phyloP scores from a whole-genome alignment of 2,113 vertebrate species.

The Psephotus haematonotus region DNA sequence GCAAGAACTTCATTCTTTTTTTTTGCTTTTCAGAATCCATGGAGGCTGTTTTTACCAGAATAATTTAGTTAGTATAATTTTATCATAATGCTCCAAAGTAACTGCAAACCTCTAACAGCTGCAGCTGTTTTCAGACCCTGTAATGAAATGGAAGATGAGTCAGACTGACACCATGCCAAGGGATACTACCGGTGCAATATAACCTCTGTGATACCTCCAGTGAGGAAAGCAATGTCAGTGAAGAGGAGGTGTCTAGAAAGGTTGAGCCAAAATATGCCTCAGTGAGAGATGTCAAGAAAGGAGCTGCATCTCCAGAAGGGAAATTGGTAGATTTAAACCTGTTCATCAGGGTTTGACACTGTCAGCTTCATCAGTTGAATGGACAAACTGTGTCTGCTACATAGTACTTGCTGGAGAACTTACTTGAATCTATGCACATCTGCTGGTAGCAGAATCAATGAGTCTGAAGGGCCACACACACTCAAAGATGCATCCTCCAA shows the following conservation, averaged over 20 bases:
- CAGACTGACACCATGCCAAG: slow-evolving; percentile 67
- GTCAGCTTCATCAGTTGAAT: not conserved
- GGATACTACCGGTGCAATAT: slow-evolving; percentile 59
- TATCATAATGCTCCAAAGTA: slow-evolving; percentile 55
- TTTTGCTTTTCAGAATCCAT: not conserved
- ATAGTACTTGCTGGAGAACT: not conserved
- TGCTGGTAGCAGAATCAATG: not conserved
- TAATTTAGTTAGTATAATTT: slow-evolving; percentile 39
- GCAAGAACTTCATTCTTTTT: not conserved
- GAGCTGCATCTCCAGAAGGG: not conserved
- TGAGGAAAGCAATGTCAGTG: slow-evolving; percentile 61
- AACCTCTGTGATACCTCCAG: slow-evolving; percentile 46
- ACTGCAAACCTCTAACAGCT: slow-evolving; percentile 73
- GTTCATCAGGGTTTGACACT: not conserved
- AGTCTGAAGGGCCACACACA: not conserved
- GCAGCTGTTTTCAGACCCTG: slow-evolving; percentile 61
- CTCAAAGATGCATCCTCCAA: not conserved
- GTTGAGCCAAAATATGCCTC: slow-evolving; percentile 16
- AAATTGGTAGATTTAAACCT: not conserved
- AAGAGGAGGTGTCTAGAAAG: slow-evolving; percentile 57
- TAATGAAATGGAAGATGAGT: slow-evolving; percentile 68
- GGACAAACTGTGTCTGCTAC: accelerated
- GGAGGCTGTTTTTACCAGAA: not conserved
- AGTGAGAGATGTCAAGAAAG: not conserved
- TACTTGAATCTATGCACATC: not conserved